Evolutionary conservation across 2,797 vertebrate genomes (phyloP).

Genomic region (Clarias fuscus): DNA sequence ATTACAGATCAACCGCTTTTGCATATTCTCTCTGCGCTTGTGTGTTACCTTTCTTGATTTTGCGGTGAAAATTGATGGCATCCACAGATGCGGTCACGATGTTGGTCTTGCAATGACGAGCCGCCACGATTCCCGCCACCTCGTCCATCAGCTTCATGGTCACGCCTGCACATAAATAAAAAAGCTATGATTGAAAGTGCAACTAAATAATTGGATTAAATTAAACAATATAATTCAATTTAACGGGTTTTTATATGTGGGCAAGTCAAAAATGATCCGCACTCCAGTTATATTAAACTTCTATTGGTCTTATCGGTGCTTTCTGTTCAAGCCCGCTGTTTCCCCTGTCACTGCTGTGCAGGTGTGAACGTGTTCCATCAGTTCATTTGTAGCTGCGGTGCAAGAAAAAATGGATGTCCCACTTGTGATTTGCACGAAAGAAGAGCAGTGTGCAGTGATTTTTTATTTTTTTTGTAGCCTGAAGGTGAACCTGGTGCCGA

Average conservation of each 20-base stretch:
- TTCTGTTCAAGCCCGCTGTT: no score
- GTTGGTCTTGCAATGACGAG: conserved; percentile 93
- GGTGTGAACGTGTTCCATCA: no score
- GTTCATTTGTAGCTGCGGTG: no score
- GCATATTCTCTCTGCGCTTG: background rate
- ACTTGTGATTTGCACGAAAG: no score
- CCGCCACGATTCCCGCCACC: conserved; percentile 89
- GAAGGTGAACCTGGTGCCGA: no score
- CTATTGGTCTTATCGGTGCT: no score
- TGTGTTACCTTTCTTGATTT: conserved; percentile 87
- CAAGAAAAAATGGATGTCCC: no score
- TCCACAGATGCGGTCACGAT: conserved; percentile 93
- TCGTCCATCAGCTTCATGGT: conserved; percentile 99
- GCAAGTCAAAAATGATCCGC: no score
- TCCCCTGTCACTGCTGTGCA: no score
- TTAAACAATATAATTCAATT: background rate
- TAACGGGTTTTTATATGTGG: background rate
- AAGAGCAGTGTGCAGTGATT: no score
- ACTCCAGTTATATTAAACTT: no score
- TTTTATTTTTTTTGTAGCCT: no score
- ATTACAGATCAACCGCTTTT: background rate
- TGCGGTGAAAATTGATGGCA: conserved; percentile 93
- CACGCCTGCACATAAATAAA: conserved; percentile 77
- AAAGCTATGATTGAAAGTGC: background rate
- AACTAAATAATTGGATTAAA: background rate